phyloP scores from a whole-genome alignment of 2,888 invertebrate genomes.

The Steinernema carpocapsae region DNA sequence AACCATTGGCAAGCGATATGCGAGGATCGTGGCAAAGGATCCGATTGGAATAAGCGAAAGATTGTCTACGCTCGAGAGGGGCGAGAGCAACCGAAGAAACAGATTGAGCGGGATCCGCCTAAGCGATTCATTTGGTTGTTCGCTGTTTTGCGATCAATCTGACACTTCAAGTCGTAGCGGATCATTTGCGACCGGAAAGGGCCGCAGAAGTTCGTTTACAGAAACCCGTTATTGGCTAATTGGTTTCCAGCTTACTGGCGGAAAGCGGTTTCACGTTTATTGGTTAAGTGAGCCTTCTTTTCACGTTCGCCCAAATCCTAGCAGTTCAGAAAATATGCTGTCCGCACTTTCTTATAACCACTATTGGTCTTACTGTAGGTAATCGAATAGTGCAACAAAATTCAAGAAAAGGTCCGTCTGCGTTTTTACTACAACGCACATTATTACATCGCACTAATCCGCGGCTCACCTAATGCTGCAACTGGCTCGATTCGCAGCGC shows the following conservation, averaged over 20 bases:
- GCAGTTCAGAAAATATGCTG: no score
- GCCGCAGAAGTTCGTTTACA: not conserved
- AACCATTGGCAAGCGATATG: slow-evolving; percentile 31
- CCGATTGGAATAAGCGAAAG: slow-evolving; percentile 6
- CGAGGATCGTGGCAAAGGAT: slow-evolving; percentile 27
- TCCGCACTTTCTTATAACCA: no score
- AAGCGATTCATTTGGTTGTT: not conserved
- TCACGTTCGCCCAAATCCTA: no score
- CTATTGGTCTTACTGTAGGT: no score
- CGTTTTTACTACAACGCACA: not conserved
- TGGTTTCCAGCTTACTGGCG: no score
- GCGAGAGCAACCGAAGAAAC: not conserved
- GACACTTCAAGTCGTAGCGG: not conserved
- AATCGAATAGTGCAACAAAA: no score
- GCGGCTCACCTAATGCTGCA: not conserved
- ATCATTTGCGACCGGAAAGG: not conserved
- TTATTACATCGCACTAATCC: slow-evolving; percentile 12
- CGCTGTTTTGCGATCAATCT: slow-evolving; percentile 16
- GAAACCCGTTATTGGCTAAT: no score
- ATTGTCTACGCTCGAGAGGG: not conserved
- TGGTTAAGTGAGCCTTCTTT: no score
- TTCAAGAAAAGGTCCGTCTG: no score
- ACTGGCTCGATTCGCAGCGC: not conserved
- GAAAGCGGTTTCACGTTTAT: no score
- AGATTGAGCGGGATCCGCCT: not conserved